Evolutionary conservation across 2,113 vertebrate genomes (phyloP).

Genomic region (Chiloscyllium plagiosum): DNA sequence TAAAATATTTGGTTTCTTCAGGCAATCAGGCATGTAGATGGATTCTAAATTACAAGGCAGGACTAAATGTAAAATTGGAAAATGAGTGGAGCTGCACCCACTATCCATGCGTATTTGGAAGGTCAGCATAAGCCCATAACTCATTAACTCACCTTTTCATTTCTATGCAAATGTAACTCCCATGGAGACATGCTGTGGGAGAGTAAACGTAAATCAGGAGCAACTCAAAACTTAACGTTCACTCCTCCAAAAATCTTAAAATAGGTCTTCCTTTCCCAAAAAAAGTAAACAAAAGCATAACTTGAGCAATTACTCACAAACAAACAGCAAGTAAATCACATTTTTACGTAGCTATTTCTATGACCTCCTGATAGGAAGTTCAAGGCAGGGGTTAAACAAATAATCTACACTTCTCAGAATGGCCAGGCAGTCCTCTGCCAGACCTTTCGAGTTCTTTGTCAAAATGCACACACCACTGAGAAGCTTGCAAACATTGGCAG

Average conservation of each 20-base stretch:
- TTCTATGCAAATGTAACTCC: constrained; percentile 61
- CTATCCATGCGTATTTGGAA: constrained; percentile 64
- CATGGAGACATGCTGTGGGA: constrained; percentile 43
- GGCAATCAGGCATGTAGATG: constrained; percentile 61
- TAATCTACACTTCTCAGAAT: neutral
- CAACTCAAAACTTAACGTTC: neutral
- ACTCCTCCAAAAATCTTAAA: neutral
- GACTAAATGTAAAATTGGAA: constrained; percentile 41
- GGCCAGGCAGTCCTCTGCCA: neutral
- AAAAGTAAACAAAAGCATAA: neutral
- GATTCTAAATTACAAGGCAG: constrained; percentile 64
- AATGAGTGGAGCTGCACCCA: constrained; percentile 44
- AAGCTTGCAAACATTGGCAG: constrained; percentile 41
- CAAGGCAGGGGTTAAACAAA: constrained; percentile 26
- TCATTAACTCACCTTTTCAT: constrained; percentile 78
- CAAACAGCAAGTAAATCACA: neutral
- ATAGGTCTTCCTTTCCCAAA: constrained; percentile 23
- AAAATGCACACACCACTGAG: neutral
- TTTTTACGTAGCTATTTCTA: constrained; percentile 2
- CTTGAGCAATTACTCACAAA: constrained; percentile 15
- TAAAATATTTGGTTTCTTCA: constrained; percentile 60
- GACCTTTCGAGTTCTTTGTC: constrained; percentile 6
- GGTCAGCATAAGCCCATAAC: constrained; percentile 70
- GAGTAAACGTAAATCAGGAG: constrained; percentile 29
- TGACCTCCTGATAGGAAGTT: constrained; percentile 19